phyloP scores from a whole-genome alignment of 2,797 vertebrate genomes.

The Sebastes vulpes region DNA sequence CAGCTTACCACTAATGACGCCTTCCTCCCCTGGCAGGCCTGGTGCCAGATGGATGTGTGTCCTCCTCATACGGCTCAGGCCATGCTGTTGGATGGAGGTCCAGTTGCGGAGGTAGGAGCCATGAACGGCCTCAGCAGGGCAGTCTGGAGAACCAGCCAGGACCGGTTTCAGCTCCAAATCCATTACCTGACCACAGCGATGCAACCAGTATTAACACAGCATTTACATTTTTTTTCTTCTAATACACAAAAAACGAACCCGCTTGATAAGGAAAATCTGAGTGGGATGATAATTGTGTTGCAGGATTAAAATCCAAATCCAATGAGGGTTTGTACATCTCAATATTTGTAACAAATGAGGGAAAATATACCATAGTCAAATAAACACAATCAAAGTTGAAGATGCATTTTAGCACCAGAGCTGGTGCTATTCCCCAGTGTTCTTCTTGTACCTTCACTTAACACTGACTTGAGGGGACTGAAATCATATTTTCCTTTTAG shows the following conservation, averaged over 20 bases:
- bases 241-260: background rate
- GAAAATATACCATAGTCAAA: background rate
- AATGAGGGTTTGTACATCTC: background rate
- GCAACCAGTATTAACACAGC: background rate
- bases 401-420: background rate
- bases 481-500: background rate
- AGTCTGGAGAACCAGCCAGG: constrained; percentile 72
- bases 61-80: constrained; percentile 88
- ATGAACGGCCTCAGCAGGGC: constrained; percentile 88
- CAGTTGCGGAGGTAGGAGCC: constrained; percentile 90
- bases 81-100: constrained; percentile 86
- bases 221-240: background rate
- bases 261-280: background rate
- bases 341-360: background rate
- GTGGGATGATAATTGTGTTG: background rate
- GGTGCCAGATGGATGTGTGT: constrained; percentile 91
- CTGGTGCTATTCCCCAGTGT: background rate
- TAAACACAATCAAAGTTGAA: background rate
- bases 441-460: background rate
- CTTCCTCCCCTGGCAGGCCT: constrained; percentile 86
- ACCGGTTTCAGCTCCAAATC: constrained; percentile 87
- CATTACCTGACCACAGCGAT: constrained; percentile 77
- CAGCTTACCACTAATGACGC: constrained; percentile 86
- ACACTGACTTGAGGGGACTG: background rate
- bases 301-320: background rate